Percentiles rank a stretch among this genome's conserved stretches.
phyloP scores from a whole-genome alignment of 2,888 invertebrate species.

The Neoaliturus tenellus region DNA sequence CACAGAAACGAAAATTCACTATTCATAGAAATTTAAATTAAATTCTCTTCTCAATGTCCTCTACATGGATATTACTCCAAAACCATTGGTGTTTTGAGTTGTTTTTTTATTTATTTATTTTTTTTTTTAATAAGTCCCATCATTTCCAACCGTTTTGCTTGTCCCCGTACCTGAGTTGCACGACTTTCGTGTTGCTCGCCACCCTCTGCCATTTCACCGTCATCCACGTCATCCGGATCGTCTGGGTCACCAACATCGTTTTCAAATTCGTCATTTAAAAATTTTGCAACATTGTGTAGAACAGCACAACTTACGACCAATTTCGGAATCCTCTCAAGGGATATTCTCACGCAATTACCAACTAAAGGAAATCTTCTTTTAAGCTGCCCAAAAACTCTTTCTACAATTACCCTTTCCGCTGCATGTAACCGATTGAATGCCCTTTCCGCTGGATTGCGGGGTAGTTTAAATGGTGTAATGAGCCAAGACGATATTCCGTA shows the following conservation, averaged over 20 bases:
- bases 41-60: no score
- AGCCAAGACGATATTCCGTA: slow-evolving; percentile 18
- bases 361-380: slow-evolving; percentile 50
- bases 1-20: neutral
- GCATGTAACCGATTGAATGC: slow-evolving; percentile 2
- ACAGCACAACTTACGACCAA: slow-evolving; percentile 40
- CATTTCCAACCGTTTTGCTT: neutral
- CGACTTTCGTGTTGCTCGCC: neutral
- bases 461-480: slow-evolving; percentile 8
- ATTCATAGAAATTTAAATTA: neutral
- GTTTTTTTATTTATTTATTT: neutral
- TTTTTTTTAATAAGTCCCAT: neutral
- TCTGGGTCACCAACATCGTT: neutral
- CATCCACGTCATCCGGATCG: neutral
- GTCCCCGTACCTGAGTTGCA: neutral
- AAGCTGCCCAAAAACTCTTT: slow-evolving; percentile 51
- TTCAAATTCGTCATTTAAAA: slow-evolving; percentile 17
- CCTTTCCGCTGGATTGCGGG: neutral
- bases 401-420: slow-evolving; percentile 45
- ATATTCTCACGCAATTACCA: slow-evolving; percentile 15
- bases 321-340: slow-evolving; percentile 19
- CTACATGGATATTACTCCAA: no score
- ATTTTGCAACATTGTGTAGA: slow-evolving; percentile 49
- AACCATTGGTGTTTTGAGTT: neutral
- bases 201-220: neutral